phyloP scores from a whole-genome alignment of 2,113 vertebrate genomes.

The Callocephalon fimbriatum region DNA sequence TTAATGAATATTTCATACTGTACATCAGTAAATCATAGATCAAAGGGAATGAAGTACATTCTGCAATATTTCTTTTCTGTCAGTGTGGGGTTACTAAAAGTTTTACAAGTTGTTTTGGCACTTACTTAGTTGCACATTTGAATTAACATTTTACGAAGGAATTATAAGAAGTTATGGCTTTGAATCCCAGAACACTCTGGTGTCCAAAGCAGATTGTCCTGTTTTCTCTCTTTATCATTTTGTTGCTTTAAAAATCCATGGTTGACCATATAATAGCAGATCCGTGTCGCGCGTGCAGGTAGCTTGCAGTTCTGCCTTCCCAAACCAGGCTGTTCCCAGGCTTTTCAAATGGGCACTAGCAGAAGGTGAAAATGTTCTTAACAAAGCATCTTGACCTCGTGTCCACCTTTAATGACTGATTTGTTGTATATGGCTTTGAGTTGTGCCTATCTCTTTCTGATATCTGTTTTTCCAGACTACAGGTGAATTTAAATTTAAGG shows the following conservation, averaged over 20 bases:
- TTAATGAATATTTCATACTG: constrained; percentile 81
- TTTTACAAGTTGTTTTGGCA: constrained; percentile 59
- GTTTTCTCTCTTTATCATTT: background rate
- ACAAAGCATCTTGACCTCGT: background rate
- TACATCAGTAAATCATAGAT: constrained; percentile 78
- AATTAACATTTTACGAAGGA: constrained; percentile 32
- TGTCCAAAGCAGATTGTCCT: background rate
- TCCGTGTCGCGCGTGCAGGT: fast-evolving
- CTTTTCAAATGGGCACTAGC: background rate
- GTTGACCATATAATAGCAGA: background rate
- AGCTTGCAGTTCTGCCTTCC: background rate
- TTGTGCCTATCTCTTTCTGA: background rate
- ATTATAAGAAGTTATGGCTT: background rate
- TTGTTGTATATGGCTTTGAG: background rate
- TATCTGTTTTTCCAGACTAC: background rate
- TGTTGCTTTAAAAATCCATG: background rate
- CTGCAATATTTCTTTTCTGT: constrained; percentile 35
- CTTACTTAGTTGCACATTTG: constrained; percentile 13
- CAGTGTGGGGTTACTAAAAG: constrained; percentile 52
- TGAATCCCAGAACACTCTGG: background rate
- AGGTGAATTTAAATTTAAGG: background rate
- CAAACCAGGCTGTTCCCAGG: background rate
- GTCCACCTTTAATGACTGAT: background rate
- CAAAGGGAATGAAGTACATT: constrained; percentile 49
- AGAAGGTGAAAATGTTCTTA: background rate